A percentile compares a stretch with the other conserved stretches of the same genome.
Conservation (phyloP, 2,113 vertebrate genomes). For the Oryzias celebensis region DNA sequence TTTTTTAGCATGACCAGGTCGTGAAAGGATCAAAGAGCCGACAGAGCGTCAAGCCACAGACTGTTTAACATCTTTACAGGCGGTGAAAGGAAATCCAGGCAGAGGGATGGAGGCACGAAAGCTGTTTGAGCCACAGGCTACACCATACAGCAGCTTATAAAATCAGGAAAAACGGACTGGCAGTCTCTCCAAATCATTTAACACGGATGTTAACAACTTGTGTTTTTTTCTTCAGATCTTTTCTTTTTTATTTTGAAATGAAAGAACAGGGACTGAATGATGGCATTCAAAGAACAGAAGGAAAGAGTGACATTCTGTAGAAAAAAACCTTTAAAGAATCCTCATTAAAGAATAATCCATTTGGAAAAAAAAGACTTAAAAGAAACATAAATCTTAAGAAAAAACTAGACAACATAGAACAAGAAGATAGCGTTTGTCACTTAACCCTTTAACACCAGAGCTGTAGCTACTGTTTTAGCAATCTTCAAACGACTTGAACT, state of each 20-base stretch:
- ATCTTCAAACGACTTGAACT: no score
- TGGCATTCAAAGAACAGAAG: not conserved
- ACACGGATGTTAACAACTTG: conserved; percentile 4
- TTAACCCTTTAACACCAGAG: no score
- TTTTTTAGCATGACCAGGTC: conserved; percentile 52
- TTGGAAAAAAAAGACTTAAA: no score
- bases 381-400: no score
- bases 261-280: not conserved
- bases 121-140: not conserved
- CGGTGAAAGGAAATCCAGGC: conserved; percentile 40
- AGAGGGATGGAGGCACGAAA: conserved; percentile 7
- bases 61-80: conserved; percentile 66
- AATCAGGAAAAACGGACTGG: not conserved
- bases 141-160: not conserved
- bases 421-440: no score
- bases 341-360: no score
- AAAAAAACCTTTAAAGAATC: no score
- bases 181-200: not conserved
- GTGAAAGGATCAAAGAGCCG: conserved; percentile 59
- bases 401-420: no score
- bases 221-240: not conserved
- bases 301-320: not conserved
- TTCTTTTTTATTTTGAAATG: conserved; percentile 3
- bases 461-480: no score
- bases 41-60: conserved; percentile 37